phyloP scores from a whole-genome alignment of 1,140 invertebrate genomes.

The Sitophilus oryzae region DNA sequence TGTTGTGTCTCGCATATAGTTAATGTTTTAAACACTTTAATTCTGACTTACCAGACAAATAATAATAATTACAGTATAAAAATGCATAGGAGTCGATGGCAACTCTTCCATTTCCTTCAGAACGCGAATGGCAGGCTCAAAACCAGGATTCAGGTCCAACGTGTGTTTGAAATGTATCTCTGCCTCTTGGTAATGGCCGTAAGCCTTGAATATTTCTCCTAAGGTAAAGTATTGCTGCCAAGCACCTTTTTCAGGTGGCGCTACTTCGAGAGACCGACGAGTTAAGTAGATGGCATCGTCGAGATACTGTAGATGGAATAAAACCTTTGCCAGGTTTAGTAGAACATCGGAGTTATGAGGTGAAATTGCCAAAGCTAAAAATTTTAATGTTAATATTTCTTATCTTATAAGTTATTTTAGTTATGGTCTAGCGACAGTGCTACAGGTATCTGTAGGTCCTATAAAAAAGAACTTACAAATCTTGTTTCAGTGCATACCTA shows the following conservation, averaged over 20 bases:
- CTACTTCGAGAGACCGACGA: slow-evolving; percentile 56
- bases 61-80: slow-evolving; percentile 80
- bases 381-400: too few species aligned
- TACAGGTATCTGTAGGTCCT: too few species aligned
- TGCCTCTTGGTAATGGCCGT: slow-evolving; percentile 77
- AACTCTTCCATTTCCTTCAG: slow-evolving; percentile 73
- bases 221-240: slow-evolving; percentile 88
- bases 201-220: slow-evolving; percentile 78
- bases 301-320: slow-evolving; percentile 79
- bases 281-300: slow-evolving; percentile 85
- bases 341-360: slow-evolving; percentile 82
- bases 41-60: slow-evolving; percentile 64
- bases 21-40: slow-evolving; percentile 6
- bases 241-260: slow-evolving; percentile 73
- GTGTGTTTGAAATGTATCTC: slow-evolving; percentile 73
- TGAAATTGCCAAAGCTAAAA: slow-evolving; percentile 65
- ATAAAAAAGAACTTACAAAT: too few species aligned
- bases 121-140: slow-evolving; percentile 68
- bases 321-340: slow-evolving; percentile 74
- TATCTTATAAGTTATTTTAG: too few species aligned
- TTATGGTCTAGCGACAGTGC: too few species aligned
- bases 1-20: too few species aligned
- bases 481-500: too few species aligned
- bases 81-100: slow-evolving; percentile 65
- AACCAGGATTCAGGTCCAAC: slow-evolving; percentile 74